phyloP scores from a whole-genome alignment of 2,113 vertebrate genomes.

The Melierax canorus region DNA sequence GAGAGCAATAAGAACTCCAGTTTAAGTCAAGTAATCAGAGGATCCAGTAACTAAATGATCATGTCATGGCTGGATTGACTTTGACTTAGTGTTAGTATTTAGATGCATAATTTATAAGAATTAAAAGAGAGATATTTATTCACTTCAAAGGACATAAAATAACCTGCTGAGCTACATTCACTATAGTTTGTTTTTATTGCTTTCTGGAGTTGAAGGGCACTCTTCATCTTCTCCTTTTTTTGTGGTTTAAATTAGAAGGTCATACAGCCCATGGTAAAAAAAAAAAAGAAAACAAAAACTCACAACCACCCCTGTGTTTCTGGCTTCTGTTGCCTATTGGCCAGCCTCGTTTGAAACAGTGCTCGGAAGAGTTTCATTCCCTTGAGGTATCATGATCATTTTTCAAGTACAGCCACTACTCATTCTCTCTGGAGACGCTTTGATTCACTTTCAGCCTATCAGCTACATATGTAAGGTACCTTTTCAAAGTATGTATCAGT shows the following conservation, averaged over 20 bases:
- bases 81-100: not conserved
- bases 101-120: not conserved
- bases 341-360: not conserved
- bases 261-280: not conserved
- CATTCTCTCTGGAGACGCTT: not conserved
- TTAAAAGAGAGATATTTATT: not conserved
- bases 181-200: not conserved
- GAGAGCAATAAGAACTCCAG: not conserved
- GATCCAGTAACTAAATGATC: not conserved
- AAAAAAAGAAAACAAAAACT: not conserved
- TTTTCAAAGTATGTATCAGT: not conserved
- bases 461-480: not conserved
- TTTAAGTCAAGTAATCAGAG: not conserved
- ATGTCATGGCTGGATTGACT: not conserved
- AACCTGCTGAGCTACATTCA: not conserved
- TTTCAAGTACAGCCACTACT: not conserved
- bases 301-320: not conserved
- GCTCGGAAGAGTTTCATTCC: not conserved
- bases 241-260: slow-evolving; percentile 12
- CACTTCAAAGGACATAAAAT: not conserved
- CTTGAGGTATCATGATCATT: not conserved
- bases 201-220: not conserved
- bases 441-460: slow-evolving; percentile 14
- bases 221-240: not conserved
- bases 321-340: not conserved